Percentiles rank a stretch among this genome's conserved stretches.
These are phyloP conservation scores for Amniataba percoides DNA, from an alignment of 2,797 vertebrate genomes.

Conservation along the genomic window DNA sequence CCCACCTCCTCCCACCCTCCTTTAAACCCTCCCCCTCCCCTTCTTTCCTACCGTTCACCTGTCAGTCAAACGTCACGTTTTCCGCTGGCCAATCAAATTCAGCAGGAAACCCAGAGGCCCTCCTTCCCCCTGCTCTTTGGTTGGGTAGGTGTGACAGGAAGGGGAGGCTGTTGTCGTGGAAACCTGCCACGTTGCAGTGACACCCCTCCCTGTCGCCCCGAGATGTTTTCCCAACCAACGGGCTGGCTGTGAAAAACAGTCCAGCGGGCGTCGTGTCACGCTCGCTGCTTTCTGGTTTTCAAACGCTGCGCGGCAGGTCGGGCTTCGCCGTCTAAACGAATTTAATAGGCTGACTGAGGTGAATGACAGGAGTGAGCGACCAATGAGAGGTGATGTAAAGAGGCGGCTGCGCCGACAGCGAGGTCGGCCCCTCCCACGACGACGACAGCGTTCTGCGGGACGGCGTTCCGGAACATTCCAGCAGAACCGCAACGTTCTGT, in stretches of 20 bases:
- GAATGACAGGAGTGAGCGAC: constrained; percentile 63
- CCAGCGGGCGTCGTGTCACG: constrained; percentile 14
- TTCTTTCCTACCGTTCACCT: constrained; percentile 55
- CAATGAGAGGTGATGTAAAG: constrained; percentile 59
- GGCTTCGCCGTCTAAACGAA: constrained; percentile 26
- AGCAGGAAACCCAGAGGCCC: constrained; percentile 39
- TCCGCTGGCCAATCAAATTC: constrained; percentile 38
- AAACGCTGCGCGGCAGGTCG: constrained; percentile 8
- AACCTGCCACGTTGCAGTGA: constrained; percentile 44
- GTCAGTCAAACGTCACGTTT: constrained; percentile 50
- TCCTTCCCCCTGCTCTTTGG: constrained; percentile 60
- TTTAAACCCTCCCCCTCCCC: constrained; percentile 18
- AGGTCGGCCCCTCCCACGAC: constrained; percentile 42
- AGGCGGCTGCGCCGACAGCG: constrained; percentile 35
- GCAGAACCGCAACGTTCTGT: background rate
- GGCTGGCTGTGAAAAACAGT: constrained; percentile 14
- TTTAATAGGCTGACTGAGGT: constrained; percentile 55
- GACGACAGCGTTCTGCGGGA: constrained; percentile 47
- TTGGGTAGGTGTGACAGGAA: constrained; percentile 52
- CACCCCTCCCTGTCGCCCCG: background rate
- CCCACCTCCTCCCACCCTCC: constrained; percentile 61
- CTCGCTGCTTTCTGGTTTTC: background rate
- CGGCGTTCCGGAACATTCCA: background rate
- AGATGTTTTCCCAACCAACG: constrained; percentile 10
- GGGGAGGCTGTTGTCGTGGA: constrained; percentile 44